Base-by-base conservation (phyloP, 2,888 invertebrate genomes). In the Polyommatus iphigenia region DNA sequence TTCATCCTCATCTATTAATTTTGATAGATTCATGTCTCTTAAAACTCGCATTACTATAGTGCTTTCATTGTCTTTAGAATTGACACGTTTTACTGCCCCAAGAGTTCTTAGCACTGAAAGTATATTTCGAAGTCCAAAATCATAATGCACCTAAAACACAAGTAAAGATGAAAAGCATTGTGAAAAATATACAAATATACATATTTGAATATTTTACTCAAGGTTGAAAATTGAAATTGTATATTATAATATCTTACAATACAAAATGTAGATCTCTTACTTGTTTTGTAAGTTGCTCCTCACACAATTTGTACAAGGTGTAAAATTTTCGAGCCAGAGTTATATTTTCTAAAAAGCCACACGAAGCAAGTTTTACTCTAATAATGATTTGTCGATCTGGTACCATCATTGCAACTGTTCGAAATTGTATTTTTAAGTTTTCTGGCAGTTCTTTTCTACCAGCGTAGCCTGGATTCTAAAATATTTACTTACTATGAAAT, bases 331-430 rank as follows among this genome's bases (percentile, higher is more conserved):
- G 95, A 0, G 99, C 98, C 10, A 99, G 93, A 0, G 98, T 98
- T 62, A 99, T 98, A 87, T 99, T 99, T 89, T 99, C 98, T 71
- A 99, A 92, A 89, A 99, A 99, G 41, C 99, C 99, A 87, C 99
- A 99, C 82, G 98, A 98, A 24, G 99, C 99, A 77, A 99, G 92
- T 91, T 99, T 99, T 0, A 99, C 99, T 81, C 99, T 95, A 82
- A 99, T 99, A 85, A 99, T 99, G 85, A 99, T 99, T 91, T 99
- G 99, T 79, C 99, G 94, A 89, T 99, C 99, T 0, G 99, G 99
- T 20, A 99, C 99, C 99, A 99, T 99, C 99, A 99, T 99, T 71
- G 99, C 98, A 0, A 99, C 99, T 0, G 99, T 99, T 78, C 99
- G 96, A 91, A 99, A 99, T 91, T 99, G 99, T 84, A 99, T 98